Evolutionary conservation across 2,797 vertebrate species (phyloP).

Genomic region (Threskiornis aethiopicus): DNA sequence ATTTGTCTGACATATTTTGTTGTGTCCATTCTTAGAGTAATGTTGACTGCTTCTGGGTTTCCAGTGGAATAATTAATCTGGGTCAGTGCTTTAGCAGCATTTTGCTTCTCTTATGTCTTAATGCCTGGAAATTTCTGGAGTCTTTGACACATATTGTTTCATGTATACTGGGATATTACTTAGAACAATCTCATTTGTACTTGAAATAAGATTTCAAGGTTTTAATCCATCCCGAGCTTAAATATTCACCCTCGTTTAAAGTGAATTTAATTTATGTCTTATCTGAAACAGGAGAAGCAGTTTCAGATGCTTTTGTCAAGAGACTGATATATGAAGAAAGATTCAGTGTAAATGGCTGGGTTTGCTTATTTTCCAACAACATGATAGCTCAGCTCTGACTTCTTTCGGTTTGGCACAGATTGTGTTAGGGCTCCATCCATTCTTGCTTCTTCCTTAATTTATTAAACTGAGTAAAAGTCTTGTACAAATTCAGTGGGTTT

Average conservation of each 20-base stretch:
- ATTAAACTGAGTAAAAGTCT: not conserved
- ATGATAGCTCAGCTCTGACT: not conserved
- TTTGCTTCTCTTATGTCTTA: not conserved
- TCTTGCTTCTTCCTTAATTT: not conserved
- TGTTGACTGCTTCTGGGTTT: not conserved
- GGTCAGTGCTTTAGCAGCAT: not conserved
- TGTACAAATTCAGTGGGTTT: not conserved
- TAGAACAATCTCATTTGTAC: not conserved
- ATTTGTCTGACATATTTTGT: not conserved
- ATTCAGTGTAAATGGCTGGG: not conserved
- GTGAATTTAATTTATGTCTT: not conserved
- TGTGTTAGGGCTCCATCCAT: not conserved
- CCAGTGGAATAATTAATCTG: slow-evolving; percentile 29
- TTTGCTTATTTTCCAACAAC: not conserved
- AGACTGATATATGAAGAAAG: not conserved
- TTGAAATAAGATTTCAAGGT: slow-evolving; percentile 21
- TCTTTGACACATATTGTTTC: not conserved
- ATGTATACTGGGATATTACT: not conserved
- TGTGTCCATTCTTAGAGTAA: not conserved
- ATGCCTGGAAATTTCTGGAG: not conserved
- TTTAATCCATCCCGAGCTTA: not conserved
- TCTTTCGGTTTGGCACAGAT: not conserved
- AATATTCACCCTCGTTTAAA: not conserved
- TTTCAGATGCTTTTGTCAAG: not conserved
- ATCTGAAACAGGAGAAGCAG: not conserved